Base-by-base conservation (phyloP, 2,888 invertebrate species). In the Lordiphosa andalusiaca region DNA sequence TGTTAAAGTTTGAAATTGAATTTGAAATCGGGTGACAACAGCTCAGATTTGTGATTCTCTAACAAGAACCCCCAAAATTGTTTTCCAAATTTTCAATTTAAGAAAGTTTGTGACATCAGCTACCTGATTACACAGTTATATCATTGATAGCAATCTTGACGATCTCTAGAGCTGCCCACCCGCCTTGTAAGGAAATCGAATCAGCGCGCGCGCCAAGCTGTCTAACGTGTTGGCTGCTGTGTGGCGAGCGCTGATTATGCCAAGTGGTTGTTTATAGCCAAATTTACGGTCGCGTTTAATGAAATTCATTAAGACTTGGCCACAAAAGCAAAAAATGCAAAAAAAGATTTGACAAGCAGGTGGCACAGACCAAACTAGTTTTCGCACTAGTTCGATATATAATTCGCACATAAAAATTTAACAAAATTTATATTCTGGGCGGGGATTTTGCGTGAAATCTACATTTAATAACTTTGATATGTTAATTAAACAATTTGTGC, bases 121-220 rank as follows among this genome's bases (percentile, higher is more conserved):
- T 1, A 10, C 3, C 30, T 10, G 30, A 30, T 30, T 30, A 30
- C 30, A 4, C 30, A 30, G 10, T 30, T 30, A 10, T 60, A 56
- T 38, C 44, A n/a, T 10, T 21, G 19, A 19, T 19, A 19, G 19
- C 4, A 19, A 19, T 3, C n/a, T n/a, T 19, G 3, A 23, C 6
- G 13, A 30, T 12, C 38, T 21, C 12, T 38, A 48, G 12, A 21
- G 41, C 9, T 36, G 9, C 19, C 50, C 25, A 13, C 30, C 35
- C 42, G 38, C 10, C 40, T 40, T 53, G 49, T 67, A 65, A 75
- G 73, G 67, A 67, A 76, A 59, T 53, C 41, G 63, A 12, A 33
- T 30, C 30, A 30, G 30, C 30, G 44, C 76, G 44, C 76, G 65
- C 76, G 65, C 71, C 73, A 68, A 64, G 68, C 63, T 38, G 76